Evolutionary conservation across 2,797 vertebrate species (phyloP).

Genomic region (Falco novaeseelandiae): DNA sequence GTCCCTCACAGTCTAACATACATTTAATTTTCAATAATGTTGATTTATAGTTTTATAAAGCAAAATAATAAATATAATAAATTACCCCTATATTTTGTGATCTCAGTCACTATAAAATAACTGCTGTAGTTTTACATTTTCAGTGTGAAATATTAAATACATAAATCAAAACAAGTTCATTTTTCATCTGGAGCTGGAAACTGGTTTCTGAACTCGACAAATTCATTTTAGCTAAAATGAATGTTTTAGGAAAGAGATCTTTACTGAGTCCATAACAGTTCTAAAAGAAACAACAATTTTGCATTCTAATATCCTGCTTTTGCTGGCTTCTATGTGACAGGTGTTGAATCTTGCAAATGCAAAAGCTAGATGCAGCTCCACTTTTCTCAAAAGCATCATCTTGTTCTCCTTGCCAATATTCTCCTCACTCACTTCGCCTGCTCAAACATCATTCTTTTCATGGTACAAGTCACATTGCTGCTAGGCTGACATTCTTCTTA

Average conservation of each 20-base stretch:
- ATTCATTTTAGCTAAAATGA: conserved; percentile 89
- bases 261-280: conserved; percentile 69
- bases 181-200: conserved; percentile 80
- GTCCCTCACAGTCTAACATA: conserved; percentile 74
- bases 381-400: neutral
- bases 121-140: conserved; percentile 85
- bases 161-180: conserved; percentile 92
- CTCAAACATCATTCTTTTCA: conserved; percentile 2
- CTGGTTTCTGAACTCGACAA: conserved; percentile 87
- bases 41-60: conserved; percentile 93
- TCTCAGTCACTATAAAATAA: conserved; percentile 83
- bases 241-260: conserved; percentile 79
- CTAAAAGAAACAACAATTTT: conserved; percentile 39
- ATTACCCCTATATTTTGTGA: conserved; percentile 89
- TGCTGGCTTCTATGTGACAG: conserved; percentile 4
- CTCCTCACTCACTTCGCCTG: neutral
- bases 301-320: conserved; percentile 33
- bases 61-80: conserved; percentile 96
- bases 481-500: conserved; percentile 42
- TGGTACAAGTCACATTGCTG: neutral
- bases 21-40: conserved; percentile 87
- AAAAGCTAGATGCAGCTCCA: neutral
- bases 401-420: neutral
- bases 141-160: conserved; percentile 94
- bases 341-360: neutral